phyloP scores from a whole-genome alignment of 92 coral and sea anemone species.

The Epizoanthus scotinus region DNA sequence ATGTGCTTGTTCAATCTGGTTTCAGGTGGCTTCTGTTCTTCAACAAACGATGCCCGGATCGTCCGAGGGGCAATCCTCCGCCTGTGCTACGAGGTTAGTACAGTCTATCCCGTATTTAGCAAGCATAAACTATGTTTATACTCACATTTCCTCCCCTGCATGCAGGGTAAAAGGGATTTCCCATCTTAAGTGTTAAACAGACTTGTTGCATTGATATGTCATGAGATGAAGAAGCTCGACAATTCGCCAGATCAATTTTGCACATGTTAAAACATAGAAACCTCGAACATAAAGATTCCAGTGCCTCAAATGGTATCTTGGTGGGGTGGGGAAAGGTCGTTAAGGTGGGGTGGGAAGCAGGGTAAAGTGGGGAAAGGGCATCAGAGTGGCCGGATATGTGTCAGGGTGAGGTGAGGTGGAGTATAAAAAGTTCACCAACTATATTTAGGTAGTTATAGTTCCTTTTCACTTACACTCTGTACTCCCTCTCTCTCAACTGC shows the following conservation, averaged over 20 bases:
- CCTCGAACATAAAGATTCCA: too few species aligned
- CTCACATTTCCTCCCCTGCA: too few species aligned
- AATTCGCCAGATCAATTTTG: too few species aligned
- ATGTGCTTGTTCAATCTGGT: not conserved
- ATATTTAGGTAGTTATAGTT: not conserved
- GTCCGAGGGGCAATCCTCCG: conserved; percentile 77
- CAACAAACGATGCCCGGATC: conserved; percentile 85
- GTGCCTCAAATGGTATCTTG: too few species aligned
- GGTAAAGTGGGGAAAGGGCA: too few species aligned
- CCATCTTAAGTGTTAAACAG: not conserved
- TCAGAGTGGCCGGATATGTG: too few species aligned
- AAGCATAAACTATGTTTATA: not conserved
- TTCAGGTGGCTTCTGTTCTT: conserved; percentile 88
- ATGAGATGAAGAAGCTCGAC: too few species aligned
- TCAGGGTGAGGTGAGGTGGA: too few species aligned
- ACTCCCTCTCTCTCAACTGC: too few species aligned
- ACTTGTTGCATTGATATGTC: not conserved
- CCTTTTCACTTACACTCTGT: not conserved
- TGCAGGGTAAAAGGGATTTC: not conserved
- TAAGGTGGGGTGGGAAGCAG: too few species aligned
- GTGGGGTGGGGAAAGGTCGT: too few species aligned
- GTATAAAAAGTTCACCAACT: not conserved
- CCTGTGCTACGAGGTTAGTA: conserved; percentile 83
- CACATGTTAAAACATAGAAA: too few species aligned
- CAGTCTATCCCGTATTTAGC: not conserved